Base-by-base conservation (phyloP, 2,113 vertebrate genomes). In the Misgurnus anguillicaudatus region DNA sequence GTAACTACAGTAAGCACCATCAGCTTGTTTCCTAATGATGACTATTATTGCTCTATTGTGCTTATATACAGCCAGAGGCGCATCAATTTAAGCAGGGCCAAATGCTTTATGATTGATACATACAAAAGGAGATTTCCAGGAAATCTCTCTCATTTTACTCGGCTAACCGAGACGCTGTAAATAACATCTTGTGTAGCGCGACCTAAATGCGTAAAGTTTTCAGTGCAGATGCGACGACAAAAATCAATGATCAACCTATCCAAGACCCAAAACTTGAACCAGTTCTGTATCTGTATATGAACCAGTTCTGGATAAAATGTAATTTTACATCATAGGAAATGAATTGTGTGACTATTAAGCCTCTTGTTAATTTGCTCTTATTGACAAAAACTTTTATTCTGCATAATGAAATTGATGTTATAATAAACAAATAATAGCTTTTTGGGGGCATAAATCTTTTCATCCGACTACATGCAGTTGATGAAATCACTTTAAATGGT, bases 21-120 rank as follows among this genome's bases (percentile, higher is more conserved):
- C 17, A 38, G 16, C 68, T 71, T 55, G 55, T 39, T 71, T 39
- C 9, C 48, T 8, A 51, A 38, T 71, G n/a, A 71, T 71, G 51
- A 71, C 6, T 17, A 39, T 71, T 55, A 71, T 71, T 71, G 68
- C 68, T 71, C 16, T 55, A 36, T 55, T 55, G 68, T 71, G 48
- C 13, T 55, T 53, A 55, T n/a, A 36, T n/a, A 6, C 45, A 51
- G 67, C 47, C 13, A 39, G 17, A 1, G 24, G 67, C 16, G 31
- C 24, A 51, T 70, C 24, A 8, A n/a, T 69, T 71, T 71, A 16
- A 19, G 2, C 67, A 70, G 24, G 16, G 47, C 14, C 36, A 31
- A 21, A 24, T 48, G 42, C n/a, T 68, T 71, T 71, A 71, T 39
- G 31, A 31, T 6, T 41, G 9, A 57, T 19, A 39, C 14, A 11